Base-by-base conservation (phyloP, 2,113 vertebrate genomes). In the Mastomys natalensis region DNA sequence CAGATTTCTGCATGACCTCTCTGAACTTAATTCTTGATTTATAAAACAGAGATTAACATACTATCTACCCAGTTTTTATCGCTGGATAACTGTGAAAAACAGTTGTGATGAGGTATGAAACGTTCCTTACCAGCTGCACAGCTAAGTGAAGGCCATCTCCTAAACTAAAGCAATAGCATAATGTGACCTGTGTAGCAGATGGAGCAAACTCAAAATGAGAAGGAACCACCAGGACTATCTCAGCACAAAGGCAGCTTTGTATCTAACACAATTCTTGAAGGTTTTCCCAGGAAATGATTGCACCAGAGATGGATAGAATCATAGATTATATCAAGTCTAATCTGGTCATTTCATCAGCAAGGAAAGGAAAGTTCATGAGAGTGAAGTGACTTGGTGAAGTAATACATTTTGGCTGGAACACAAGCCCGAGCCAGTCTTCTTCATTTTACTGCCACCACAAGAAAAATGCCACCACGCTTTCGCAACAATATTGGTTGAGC, bases 201-300 rank as follows among this genome's bases (percentile, higher is more conserved):
- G 64, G 12, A 31, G 37, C 4, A 34, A 90, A 76, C 31, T 48
- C 45, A 45, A 77, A 51, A 16, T 40, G 51, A 82, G 70, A 95
- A 88, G 66, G 66, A 91, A 62, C 15, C 62, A 45, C 37, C 24
- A 64, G 58, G 43, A 90, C 58, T 40, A 40, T 21, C 29, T 16
- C 62, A 37, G 29, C 94, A 91, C 93, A 96, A 97, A 93, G 91
- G 87, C 73, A 10, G 45, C 77, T 95, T 94, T 96, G 81, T 91
- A 78, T 22, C 60, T 51, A 64, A 82, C 72, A 73, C 82, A 84
- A 84, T 51, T 89, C 72, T 48, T 68, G n/a, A 82, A 58, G 29
- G 24, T 17, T 40, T 17, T 55, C 4, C 40, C 31, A 89, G 91
- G 91, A 93, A 95, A 95, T 82, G 60, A 89, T 97, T 91, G 31